Evolutionary conservation across 2,113 vertebrate species (phyloP), one percentile per base, ranked within the genome.

Genomic region (Puffinus mauretanicus): DNA sequence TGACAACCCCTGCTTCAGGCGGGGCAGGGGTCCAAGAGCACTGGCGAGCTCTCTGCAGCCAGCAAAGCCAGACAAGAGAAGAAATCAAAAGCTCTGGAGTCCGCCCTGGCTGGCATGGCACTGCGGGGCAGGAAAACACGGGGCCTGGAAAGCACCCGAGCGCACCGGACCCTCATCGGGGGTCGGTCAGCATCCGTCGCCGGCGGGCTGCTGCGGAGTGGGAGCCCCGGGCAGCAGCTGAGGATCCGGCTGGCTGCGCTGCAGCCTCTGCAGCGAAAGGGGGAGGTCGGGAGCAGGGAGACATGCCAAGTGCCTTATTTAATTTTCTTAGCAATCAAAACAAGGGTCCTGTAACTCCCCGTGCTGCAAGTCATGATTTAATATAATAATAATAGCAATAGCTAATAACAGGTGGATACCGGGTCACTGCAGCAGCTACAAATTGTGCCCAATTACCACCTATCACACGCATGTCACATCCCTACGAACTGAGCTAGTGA

Each of bases 401-500:
- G 49, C 65, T 36, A 51, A 16, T 26, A 32, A 10, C 81, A 88
- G 86, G 72, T 27, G 89, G 86, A 6, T 40, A 25, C 67, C 1
- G 13, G 80, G 76, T 19, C 84, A 38, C 32, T 75, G 58, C 46
- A 38, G 60, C 82, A 62, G 49, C 75, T 10, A 11, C 85, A 36
- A 21, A 18, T 6, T 46, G 72, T 10, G 30, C 85, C 67, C 20
- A 44, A 42, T 29, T 62, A 24, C 67, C 27, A 18, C 81, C 65
- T 34, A 19, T 36, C 58, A n/a, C 71, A 72, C 5, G 4, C 42
- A 0, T 3, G 64, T 38, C 95, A 34, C 62, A 13, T 7, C 72
- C 77, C 11, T 11, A 4, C 0, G 5, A 44, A 15, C 27, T 7
- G 34, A 20, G 3, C 1, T 7, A 16, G 42, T 7, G 55, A 12